Base-by-base conservation (phyloP, 2,888 invertebrate species). In the Frankliniella intonsa region DNA sequence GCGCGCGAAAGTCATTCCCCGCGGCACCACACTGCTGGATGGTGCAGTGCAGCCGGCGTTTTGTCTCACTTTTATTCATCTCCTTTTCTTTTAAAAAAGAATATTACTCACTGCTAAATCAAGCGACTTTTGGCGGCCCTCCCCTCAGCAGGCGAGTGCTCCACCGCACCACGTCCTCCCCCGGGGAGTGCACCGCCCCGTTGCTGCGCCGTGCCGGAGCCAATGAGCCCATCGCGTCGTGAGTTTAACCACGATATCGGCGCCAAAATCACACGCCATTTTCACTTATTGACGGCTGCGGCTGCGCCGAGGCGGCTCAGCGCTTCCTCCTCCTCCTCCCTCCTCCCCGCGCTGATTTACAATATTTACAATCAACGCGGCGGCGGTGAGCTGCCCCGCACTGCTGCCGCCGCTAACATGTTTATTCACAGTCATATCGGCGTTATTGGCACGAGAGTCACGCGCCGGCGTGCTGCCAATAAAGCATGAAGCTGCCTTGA, bases 281-380 rank as follows among this genome's bases (percentile, higher is more conserved):
- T 62, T 62, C 62, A 62, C 62, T 62, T 62, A 62, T 62, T 62
- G 62, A 62, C 62, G 62, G 62, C 19, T n/a, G 62, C 62, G 62
- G 17, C 62, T 17, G 62, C 62, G 62, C 62, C 7, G n/a, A n/a
- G n/a, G n/a, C 38, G 38, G 38, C 38, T 38, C 38, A 5, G 38
- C 25, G 12, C 69, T 25, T 22, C 12, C 69, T 76, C 69, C 25
- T 76, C 25, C 12, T 9, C 9, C 69, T 12, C 25, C 12, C 69
- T 76, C 69, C 12, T 19, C 14, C 19, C 62, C 62, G 62, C 55
- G 55, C 55, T n/a, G 62, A 17, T 62, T 62, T 62, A 38, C 38
- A 38, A 38, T 38, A 14, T 62, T 17, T 11, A 62, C 62, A 62
- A n/a, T 19, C 7, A 17, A 62, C 62, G 62, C 14, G 38, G 38